phyloP scores from a whole-genome alignment of 2,888 invertebrate species.

The Heterodera filipjevi region DNA sequence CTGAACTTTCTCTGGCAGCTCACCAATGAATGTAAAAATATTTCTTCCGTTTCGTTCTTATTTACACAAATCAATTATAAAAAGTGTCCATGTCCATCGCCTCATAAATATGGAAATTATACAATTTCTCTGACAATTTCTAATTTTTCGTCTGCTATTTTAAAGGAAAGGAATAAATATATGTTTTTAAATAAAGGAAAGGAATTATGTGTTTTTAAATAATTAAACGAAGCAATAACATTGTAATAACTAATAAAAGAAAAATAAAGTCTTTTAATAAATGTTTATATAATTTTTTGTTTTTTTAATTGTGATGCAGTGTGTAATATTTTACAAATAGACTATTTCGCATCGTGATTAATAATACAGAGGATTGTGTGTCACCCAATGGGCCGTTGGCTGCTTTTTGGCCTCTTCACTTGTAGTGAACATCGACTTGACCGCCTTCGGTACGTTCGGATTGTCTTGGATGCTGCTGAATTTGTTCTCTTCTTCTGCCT shows the following conservation, averaged over 20 bases:
- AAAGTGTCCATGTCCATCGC: too few species aligned
- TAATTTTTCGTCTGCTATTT: neutral
- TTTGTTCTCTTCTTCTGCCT: constrained; percentile 34
- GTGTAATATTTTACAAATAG: neutral
- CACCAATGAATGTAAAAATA: neutral
- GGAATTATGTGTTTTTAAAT: neutral
- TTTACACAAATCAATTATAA: too few species aligned
- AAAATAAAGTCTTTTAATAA: too few species aligned
- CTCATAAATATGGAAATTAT: constrained; percentile 6
- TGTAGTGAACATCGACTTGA: constrained; percentile 91
- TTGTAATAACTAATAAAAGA: too few species aligned
- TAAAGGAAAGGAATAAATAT: too few species aligned
- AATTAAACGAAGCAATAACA: too few species aligned
- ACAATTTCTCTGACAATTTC: neutral
- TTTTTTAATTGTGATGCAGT: neutral
- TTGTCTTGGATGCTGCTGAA: constrained; percentile 70
- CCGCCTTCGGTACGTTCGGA: constrained; percentile 84
- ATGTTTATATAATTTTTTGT: too few species aligned
- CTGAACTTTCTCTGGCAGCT: too few species aligned
- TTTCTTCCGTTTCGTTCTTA: too few species aligned
- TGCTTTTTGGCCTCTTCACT: constrained; percentile 85
- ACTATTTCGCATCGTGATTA: constrained; percentile 38
- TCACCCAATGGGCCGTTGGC: constrained; percentile 91
- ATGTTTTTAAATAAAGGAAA: neutral
- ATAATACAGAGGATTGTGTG: constrained; percentile 81